Evolutionary conservation across 1,140 invertebrate genomes (phyloP), one percentile per base, ranked within the genome.

Genomic region (Mizuhopecten yessoensis): DNA sequence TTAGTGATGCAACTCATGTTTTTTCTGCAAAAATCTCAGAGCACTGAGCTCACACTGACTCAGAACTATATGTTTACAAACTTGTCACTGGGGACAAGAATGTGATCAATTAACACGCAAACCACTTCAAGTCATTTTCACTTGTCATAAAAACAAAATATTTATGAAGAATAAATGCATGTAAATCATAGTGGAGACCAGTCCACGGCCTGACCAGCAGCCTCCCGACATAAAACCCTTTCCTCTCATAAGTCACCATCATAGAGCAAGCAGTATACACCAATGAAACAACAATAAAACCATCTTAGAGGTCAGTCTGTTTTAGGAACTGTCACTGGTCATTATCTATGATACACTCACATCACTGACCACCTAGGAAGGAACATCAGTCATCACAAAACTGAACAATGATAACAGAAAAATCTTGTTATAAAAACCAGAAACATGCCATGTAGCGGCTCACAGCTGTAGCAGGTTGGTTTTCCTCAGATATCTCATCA

Each of bases 221-320:
- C 20, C 10, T 23, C 45, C 45, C 3, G 9, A 75, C 57, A 75
- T 75, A 75, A 75, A 75, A 75, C 5, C n/a, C n/a, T 75, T n/a
- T 75, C n/a, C n/a, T 75, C 57, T 75, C 57, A 75, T 75, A 75
- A 75, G 23, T 75, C n/a, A 75, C 29, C 57, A 75, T 75, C 29
- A 75, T n/a, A 75, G 57, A 17, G 17, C 57, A 75, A 29, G n/a
- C 57, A 29, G 57, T 75, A n/a, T n/a, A 7, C 29, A 75, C 57
- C 57, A 75, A 75, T 75, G 57, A 75, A 75, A 75, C 57, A 29
- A 75, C 57, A 75, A 75, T 75, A 75, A 75, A 75, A 75, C n/a
- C 57, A 9, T 75, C 20, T 1, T 75, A 17, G 23, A 75, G 57
- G 57, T 75, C 57, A 75, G 57, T 75, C 57, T 75, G 57, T 17